Conservation (phyloP, 2,797 vertebrate genomes). For the Sebastolobus alascanus region DNA sequence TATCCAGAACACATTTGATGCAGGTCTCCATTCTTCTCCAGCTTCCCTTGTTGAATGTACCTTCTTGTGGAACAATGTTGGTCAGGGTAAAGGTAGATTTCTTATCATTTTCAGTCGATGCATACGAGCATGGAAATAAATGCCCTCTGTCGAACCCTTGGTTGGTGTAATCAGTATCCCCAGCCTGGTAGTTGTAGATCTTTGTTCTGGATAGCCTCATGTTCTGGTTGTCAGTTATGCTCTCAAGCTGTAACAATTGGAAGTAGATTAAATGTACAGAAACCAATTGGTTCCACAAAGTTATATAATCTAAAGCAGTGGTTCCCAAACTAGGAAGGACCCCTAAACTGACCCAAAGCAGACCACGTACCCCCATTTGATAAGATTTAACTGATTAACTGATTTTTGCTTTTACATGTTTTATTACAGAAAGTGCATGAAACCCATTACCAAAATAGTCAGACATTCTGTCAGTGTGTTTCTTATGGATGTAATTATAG, state of each 20-base stretch:
- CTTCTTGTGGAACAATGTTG: conserved; percentile 31
- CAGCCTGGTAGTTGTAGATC: not conserved
- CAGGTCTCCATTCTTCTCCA: not conserved
- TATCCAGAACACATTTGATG: not conserved
- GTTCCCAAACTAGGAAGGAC: no score
- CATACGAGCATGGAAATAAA: conserved; percentile 35
- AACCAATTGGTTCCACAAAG: not conserved
- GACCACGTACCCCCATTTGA: no score
- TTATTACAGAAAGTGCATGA: no score
- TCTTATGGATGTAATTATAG: no score
- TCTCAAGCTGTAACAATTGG: conserved; percentile 19
- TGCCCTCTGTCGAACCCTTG: conserved; percentile 8
- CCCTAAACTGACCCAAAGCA: no score
- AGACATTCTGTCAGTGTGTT: no score
- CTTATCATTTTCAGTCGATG: fast-evolving
- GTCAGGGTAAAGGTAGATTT: conserved; percentile 50
- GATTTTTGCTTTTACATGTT: no score
- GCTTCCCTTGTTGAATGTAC: fast-evolving
- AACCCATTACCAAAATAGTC: no score
- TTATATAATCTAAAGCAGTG: not conserved
- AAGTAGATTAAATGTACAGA: not conserved
- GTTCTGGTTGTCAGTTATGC: fast-evolving
- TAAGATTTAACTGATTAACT: no score
- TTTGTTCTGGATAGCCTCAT: fast-evolving
- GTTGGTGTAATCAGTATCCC: fast-evolving